Base-by-base conservation (phyloP, 2,888 invertebrate species). In the Esperia sulphurella region DNA sequence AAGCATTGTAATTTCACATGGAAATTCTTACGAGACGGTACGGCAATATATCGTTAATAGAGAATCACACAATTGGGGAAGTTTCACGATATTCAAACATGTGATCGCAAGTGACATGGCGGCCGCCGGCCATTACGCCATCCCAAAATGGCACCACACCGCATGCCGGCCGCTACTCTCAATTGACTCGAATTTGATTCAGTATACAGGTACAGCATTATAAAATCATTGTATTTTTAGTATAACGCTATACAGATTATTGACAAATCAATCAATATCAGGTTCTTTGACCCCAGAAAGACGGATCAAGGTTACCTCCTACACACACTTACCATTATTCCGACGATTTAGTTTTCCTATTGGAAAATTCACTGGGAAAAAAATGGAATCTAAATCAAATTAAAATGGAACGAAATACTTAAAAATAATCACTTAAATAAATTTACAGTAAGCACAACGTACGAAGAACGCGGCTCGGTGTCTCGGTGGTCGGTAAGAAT, bases 101-200 rank as follows among this genome's bases (percentile, higher is more conserved):
- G 72, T 78, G 79, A 77, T 76, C 43, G 43, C 10, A 0, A 8
- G 67, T 78, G 83, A 85, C 83, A 84, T 85, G 86, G 85, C 83
- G 78, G 71, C 75, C 69, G 21, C 71, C 77, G 74, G 78, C 80
- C 80, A 83, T 69, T 70, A 65, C 59, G 53, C 52, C 54, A 57
- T 61, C 66, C 72, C 83, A 87, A 87, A 74, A 86, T 86, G 87
- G 86, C 87, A 78, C 70, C 78, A 21, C 37, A 71, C 69, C 68
- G 63, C 72, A 76, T 74, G 74, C 82, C 83, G 82, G 82, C 50
- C 45, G 45, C 33, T 33, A 45, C 39, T 13, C 8, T 3, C 3
- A 14, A 13, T 39, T 10, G 4, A 13, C 3, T 10, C 9, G 9
- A 10, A 33, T 10, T 33, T 33, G 7, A 33, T 8, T 33, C 8